Evolutionary conservation across 2,797 vertebrate genomes (phyloP).

Genomic region (Characodon lateralis): DNA sequence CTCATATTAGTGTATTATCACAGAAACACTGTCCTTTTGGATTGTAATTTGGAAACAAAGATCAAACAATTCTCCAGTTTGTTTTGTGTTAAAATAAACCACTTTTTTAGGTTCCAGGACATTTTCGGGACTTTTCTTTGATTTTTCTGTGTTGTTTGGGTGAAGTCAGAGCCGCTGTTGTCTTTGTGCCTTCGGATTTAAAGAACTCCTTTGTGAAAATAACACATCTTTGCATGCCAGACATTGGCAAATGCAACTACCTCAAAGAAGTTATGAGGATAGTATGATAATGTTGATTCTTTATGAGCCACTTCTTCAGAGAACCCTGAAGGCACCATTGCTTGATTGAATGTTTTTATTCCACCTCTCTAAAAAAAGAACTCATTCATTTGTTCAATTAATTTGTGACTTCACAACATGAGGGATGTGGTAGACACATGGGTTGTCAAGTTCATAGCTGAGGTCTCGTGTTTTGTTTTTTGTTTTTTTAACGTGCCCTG

Average conservation of each 20-base stretch:
- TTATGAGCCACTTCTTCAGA: background rate
- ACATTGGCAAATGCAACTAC: background rate
- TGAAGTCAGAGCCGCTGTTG: background rate
- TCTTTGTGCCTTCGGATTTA: background rate
- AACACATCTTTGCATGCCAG: constrained; percentile 5
- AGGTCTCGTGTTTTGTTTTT: too few relatives aligned
- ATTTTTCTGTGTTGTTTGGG: background rate
- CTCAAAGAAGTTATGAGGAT: background rate
- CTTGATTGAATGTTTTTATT: background rate
- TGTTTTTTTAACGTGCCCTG: too few relatives aligned
- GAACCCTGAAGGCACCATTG: background rate
- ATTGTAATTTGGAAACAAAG: background rate
- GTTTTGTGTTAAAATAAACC: constrained; percentile 8
- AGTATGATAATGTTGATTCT: background rate
- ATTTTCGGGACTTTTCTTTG: background rate
- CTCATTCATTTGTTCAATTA: background rate
- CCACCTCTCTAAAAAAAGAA: background rate
- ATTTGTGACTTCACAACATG: background rate
- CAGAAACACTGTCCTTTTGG: constrained; percentile 7
- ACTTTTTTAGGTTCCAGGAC: background rate
- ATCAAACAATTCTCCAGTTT: background rate
- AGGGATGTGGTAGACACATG: too few relatives aligned
- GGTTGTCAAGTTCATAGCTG: too few relatives aligned
- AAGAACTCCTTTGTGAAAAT: background rate
- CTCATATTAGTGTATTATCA: constrained; percentile 23